Evolutionary conservation across 2,888 invertebrate genomes (phyloP).

Genomic region (Philonicus albiceps): DNA sequence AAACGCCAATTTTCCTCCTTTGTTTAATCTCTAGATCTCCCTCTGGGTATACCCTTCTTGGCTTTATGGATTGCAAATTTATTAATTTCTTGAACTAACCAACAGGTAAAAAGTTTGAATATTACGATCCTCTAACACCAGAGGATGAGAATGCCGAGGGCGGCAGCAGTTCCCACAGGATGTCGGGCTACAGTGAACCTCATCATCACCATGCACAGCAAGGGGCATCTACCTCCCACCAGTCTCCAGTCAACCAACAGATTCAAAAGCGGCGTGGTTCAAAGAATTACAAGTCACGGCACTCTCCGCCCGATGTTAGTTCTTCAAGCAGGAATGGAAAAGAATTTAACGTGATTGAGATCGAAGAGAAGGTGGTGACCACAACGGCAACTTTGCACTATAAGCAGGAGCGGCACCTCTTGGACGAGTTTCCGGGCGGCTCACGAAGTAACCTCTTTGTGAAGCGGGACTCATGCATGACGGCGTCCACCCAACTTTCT

Average conservation of each 20-base stretch:
- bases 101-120: conserved; percentile 58
- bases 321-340: conserved; percentile 51
- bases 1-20: neutral
- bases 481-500: conserved; percentile 61
- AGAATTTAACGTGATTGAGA: conserved; percentile 49
- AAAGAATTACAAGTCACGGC: conserved; percentile 43
- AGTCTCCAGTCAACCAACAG: neutral
- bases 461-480: conserved; percentile 61
- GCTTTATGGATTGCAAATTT: neutral
- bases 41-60: neutral
- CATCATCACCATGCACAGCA: neutral
- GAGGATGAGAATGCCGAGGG: conserved; percentile 52
- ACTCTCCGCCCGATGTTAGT: conserved; percentile 7
- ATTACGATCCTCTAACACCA: conserved; percentile 60
- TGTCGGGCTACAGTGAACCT: neutral
- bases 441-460: conserved; percentile 48
- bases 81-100: neutral
- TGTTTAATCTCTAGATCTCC: neutral
- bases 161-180: neutral
- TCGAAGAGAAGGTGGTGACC: conserved; percentile 55
- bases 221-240: neutral
- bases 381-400: conserved; percentile 46
- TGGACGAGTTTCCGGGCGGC: conserved; percentile 42
- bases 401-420: conserved; percentile 20
- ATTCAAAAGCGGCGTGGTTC: conserved; percentile 27